These are phyloP conservation scores for Pelusios castaneus DNA, from an alignment of 2,113 vertebrate species.

Conservation along the genomic window DNA sequence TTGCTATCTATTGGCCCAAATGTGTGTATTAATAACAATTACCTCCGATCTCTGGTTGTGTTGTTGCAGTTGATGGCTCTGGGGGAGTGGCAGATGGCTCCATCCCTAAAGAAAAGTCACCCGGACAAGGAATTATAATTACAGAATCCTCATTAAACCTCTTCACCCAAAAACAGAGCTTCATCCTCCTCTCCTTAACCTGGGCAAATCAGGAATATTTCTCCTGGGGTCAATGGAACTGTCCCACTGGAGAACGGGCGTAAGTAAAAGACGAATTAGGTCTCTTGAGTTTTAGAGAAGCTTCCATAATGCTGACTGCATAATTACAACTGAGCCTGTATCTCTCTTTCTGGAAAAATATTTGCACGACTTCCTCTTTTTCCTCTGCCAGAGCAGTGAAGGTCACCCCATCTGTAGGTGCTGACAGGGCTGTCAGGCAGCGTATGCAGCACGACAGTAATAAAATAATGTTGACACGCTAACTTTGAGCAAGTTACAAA, in stretches of 20 bases:
- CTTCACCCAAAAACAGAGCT: neutral
- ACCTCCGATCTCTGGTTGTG: slow-evolving; percentile 27
- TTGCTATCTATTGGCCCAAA: neutral
- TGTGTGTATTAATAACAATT: neutral
- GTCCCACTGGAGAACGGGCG: rapidly evolving
- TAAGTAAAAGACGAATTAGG: neutral
- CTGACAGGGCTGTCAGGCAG: neutral
- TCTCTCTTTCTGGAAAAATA: neutral
- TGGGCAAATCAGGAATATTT: neutral
- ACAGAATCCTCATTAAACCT: neutral
- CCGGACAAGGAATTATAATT: neutral
- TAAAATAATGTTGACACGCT: neutral
- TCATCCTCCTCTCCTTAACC: neutral
- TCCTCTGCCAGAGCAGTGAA: neutral
- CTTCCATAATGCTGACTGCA: neutral
- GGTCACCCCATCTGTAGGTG: neutral
- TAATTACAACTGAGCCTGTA: neutral
- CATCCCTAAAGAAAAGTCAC: slow-evolving; percentile 7
- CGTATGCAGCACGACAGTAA: neutral
- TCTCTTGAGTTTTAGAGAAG: neutral
- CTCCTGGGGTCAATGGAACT: neutral
- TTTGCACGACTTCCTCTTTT: neutral
- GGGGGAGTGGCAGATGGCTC: neutral
- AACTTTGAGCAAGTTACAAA: too few relatives aligned
- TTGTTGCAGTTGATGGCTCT: slow-evolving; percentile 15